Evolutionary conservation across 2,113 vertebrate genomes (phyloP).

Genomic region (Neogale vison): DNA sequence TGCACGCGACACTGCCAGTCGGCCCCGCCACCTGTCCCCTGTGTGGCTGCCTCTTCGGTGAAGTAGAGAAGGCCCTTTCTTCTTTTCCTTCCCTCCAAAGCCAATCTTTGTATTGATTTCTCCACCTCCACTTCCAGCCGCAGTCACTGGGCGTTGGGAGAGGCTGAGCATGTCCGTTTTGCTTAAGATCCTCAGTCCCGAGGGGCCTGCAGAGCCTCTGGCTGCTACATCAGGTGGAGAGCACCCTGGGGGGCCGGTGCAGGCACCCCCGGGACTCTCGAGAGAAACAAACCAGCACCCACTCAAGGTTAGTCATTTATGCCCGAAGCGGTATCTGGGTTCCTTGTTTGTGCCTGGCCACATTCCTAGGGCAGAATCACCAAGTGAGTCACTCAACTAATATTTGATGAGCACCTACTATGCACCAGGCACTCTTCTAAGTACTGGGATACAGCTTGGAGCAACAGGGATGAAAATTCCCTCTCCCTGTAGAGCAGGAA

Average conservation of each 20-base stretch:
- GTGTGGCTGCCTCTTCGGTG: not conserved
- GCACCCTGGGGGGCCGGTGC: not conserved
- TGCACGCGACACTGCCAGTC: fast-evolving
- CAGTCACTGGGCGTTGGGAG: not conserved
- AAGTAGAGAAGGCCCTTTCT: not conserved
- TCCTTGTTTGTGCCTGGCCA: not conserved
- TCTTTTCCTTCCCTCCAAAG: constrained; percentile 11
- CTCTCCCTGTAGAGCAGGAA: not conserved
- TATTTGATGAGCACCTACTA: not conserved
- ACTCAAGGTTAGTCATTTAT: fast-evolving
- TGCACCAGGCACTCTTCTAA: not conserved
- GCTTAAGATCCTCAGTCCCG: not conserved
- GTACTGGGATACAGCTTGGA: not conserved
- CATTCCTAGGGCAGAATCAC: no score
- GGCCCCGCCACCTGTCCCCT: not conserved
- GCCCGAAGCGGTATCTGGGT: not conserved
- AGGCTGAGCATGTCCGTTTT: not conserved
- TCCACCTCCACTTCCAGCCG: not conserved
- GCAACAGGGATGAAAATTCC: not conserved
- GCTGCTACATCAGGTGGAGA: not conserved
- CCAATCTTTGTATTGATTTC: constrained; percentile 56
- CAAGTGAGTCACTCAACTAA: not conserved
- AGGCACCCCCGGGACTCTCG: not conserved
- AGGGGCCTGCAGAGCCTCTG: not conserved
- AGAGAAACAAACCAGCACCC: not conserved